Evolutionary conservation across 2,797 vertebrate genomes (phyloP), one percentile per base, ranked within the genome.

Genomic region (Helarctos malayanus): DNA sequence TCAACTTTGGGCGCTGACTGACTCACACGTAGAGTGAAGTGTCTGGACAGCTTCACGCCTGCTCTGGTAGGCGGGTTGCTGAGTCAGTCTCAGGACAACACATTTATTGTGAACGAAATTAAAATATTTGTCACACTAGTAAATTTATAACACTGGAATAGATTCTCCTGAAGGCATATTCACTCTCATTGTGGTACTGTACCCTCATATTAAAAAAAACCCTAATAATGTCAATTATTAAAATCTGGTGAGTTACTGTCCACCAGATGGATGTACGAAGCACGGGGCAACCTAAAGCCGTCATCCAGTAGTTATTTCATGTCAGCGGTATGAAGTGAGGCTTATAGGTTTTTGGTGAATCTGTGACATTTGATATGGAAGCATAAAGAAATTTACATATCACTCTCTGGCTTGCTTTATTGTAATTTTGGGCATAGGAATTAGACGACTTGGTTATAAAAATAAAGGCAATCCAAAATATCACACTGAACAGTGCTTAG

Each of bases 391-490:
- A 27, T 18, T 65, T 57, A 29, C 19, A 45, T 35, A 29, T 25
- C 7, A n/a, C 11, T 47, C n/a, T 91, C 35, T 52, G 32, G 27
- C 11, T 75, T 84, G 71, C 79, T 57, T 86, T 81, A 73, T 56
- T 73, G 3, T 79, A 11, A 61, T 73, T 71, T 68, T 23, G 41
- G 45, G 16, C 12, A 41, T 7, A 80, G 35, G 75, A 61, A 59
- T 86, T n/a, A 15, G 12, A 52, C 4, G 16, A 71, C 4, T 68
- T 75, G 54, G 19, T 59, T 89, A 56, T 85, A n/a, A 59, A 90
- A 82, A 54, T 94, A 69, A 85, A 83, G 23, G 19, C 69, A 45
- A 87, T 23, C 47, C 87, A 73, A 73, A 89, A 89, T 83, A 68
- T 73, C 76, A 78, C n/a, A 52, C 8, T 76, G 61, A 84, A 47